Evolutionary conservation across 2,888 invertebrate genomes (phyloP), one percentile per base, ranked within the genome.

Genomic region (Drosophila birchii): DNA sequence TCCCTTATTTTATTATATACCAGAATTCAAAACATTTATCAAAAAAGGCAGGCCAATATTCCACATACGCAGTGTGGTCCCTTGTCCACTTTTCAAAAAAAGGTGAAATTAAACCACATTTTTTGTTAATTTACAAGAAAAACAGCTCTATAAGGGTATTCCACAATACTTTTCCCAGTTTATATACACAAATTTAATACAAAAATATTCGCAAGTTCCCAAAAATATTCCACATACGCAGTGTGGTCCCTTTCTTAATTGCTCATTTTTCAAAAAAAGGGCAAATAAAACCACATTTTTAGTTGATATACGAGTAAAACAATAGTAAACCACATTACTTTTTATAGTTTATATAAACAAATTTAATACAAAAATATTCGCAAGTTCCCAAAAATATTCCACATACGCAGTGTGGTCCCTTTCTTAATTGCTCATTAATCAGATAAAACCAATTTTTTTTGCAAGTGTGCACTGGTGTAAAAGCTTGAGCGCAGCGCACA

Each of bases 391-490:
- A 45, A 41, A 44, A 44, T 45, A 45, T 45, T 45, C 9, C 45
- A n/a, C 58, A 58, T 36, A 14, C 58, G 58, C 54, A 34, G 9
- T 8, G 59, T 41, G n/a, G 20, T 2, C 59, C 14, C 6, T 0
- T 6, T 0, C 11, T 0, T n/a, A 49, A 18, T n/a, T 11, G 26
- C 26, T 26, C 26, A 26, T 2, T 14, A 3, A 26, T 9, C 8
- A 44, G 16, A 16, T 3, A 44, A 23, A 14, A 34, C 8, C 20
- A 34, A 20, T 9, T 20, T 43, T 45, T 23, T 60, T 60, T 58
- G 16, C 41, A 11, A 61, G 60, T 61, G 60, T 61, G 60, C 62
- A 61, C 60, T n/a, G 34, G 76, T 63, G 71, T 60, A 78, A 70
- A 63, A 69, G 53, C 56, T 32, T 32, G 56, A 67, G 53, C 59